These are phyloP conservation scores for Caenorhabditis sp. DNA, from an alignment of 2,888 invertebrate genomes.

Conservation along the genomic window DNA sequence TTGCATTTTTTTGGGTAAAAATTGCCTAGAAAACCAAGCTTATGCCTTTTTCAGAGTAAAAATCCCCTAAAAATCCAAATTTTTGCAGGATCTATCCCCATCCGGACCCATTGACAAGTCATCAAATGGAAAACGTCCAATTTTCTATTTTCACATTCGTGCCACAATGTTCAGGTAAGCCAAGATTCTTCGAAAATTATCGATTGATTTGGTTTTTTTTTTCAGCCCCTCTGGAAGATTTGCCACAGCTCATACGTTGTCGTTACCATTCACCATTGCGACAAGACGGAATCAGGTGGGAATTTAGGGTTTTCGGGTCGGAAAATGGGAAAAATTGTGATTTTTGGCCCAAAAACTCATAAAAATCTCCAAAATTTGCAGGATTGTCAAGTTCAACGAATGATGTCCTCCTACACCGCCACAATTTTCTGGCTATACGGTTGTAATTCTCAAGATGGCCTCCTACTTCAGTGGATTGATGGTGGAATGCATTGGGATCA, in stretches of 20 bases:
- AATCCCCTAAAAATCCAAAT: not conserved
- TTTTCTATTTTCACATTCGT: slow-evolving; percentile 68
- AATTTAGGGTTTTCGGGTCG: slow-evolving; percentile 2
- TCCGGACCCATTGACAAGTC: slow-evolving; percentile 48
- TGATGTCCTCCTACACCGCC: slow-evolving; percentile 70
- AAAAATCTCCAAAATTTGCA: not conserved
- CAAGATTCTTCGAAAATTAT: not conserved
- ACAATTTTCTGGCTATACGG: slow-evolving; percentile 70
- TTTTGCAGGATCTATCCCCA: slow-evolving; percentile 56
- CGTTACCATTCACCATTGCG: slow-evolving; percentile 68
- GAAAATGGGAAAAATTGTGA: not conserved
- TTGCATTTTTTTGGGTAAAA: no score
- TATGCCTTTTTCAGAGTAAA: not conserved
- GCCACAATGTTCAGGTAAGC: slow-evolving; percentile 60
- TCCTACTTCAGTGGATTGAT: slow-evolving; percentile 61
- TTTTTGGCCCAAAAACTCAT: no score
- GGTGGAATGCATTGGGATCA: slow-evolving; percentile 67
- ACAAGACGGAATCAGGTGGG: slow-evolving; percentile 63
- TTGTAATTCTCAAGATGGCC: slow-evolving; percentile 61
- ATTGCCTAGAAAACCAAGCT: not conserved
- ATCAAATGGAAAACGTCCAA: slow-evolving; percentile 65
- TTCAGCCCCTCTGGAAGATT: slow-evolving; percentile 59
- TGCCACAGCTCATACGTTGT: slow-evolving; percentile 68
- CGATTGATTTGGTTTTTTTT: slow-evolving; percentile 4
- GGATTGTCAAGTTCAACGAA: slow-evolving; percentile 70